Conservation (phyloP, 2,888 invertebrate species). For the Bunonema sp. region DNA sequence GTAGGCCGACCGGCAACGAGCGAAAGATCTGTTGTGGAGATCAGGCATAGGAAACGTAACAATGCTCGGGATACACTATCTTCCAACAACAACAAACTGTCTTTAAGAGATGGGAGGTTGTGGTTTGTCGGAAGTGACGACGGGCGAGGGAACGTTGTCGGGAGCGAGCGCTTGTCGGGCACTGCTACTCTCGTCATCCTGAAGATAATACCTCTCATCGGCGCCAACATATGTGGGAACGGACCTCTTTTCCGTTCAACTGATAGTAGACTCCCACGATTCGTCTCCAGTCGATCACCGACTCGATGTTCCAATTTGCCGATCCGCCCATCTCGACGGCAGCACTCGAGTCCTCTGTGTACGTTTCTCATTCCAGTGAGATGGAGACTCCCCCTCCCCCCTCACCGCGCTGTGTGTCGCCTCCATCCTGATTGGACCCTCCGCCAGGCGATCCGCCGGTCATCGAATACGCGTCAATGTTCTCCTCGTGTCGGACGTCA, state of each 20-base stretch:
- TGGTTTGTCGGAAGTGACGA: too few species aligned
- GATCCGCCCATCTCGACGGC: conserved; percentile 13
- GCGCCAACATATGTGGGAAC: too few species aligned
- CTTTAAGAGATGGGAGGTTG: too few species aligned
- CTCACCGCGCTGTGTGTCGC: conserved; percentile 2
- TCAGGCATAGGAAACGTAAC: too few species aligned
- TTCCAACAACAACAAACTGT: too few species aligned
- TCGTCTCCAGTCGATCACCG: conserved; percentile 39
- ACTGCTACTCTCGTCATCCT: too few species aligned
- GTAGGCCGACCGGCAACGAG: too few species aligned
- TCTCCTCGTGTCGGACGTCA: conserved; percentile 42
- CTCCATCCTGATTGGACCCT: conserved; percentile 14
- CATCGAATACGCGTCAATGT: conserved; percentile 44
- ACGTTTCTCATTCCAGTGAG: background rate
- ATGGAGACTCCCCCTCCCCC: background rate
- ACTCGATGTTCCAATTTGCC: conserved; percentile 20
- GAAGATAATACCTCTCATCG: too few species aligned
- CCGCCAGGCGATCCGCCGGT: conserved; percentile 30
- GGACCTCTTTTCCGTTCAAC: conserved; percentile 2
- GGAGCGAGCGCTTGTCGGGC: too few species aligned
- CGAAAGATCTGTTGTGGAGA: too few species aligned
- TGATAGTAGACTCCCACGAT: conserved; percentile 37
- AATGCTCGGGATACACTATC: too few species aligned
- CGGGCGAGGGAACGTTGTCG: too few species aligned
- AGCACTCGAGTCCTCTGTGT: conserved; percentile 3